Conservation (phyloP, 2,888 invertebrate species). For the Oligia latruncula region DNA sequence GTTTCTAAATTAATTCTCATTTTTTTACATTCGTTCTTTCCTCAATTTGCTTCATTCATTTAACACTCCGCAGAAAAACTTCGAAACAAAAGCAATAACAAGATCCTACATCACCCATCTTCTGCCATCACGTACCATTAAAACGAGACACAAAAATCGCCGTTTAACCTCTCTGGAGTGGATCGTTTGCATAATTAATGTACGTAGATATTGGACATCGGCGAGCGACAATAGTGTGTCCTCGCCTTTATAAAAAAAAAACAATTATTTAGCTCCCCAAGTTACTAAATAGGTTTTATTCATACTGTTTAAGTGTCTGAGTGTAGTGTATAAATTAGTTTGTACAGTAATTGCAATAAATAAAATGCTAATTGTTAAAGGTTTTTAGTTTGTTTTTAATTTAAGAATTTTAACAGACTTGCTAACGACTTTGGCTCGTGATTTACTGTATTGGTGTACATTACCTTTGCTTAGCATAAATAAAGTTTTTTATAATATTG, state of each 20-base stretch:
- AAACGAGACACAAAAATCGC: conserved; percentile 73
- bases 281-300: conserved; percentile 52
- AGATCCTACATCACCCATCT: conserved; percentile 62
- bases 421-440: conserved; percentile 38
- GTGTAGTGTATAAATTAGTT: conserved; percentile 50
- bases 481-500: conserved; percentile 24
- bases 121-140: conserved; percentile 78
- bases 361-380: conserved; percentile 52
- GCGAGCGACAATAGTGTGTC: conserved; percentile 68
- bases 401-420: conserved; percentile 40
- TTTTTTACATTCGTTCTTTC: neutral
- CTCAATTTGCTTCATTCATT: conserved; percentile 29
- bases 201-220: conserved; percentile 76
- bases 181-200: conserved; percentile 85
- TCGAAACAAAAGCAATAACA: conserved; percentile 63
- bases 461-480: conserved; percentile 39
- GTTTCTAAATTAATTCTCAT: neutral
- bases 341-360: conserved; percentile 57
- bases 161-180: conserved; percentile 73
- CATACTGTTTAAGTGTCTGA: conserved; percentile 24
- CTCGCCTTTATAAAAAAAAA: conserved; percentile 58
- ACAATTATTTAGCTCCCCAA: conserved; percentile 36
- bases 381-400: conserved; percentile 32
- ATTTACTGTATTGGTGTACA: conserved; percentile 44
- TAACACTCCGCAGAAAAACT: conserved; percentile 23